Evolutionary conservation across 2,797 vertebrate species (phyloP), one percentile per base, ranked within the genome.

Genomic region (Centropyge bicolor): DNA sequence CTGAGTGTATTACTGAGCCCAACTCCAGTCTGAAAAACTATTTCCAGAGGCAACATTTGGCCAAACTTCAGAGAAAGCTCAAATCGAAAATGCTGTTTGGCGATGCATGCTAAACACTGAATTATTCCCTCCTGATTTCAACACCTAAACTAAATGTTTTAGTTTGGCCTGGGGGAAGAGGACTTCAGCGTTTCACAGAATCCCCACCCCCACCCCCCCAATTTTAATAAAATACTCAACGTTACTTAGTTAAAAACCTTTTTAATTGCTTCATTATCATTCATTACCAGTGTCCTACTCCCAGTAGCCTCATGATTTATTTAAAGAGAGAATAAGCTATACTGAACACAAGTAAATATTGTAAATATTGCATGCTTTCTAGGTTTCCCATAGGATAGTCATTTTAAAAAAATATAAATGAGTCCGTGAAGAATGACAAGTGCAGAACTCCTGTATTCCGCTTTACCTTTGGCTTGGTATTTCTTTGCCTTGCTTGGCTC

Each of bases 81-180:
- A 51, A 57, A 68, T 69, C 0, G 5, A 61, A 49, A 38, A 57
- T 36, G n/a, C 20, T 7, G 11, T 72, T 77, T 64, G 75, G 41
- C 52, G 66, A n/a, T 57, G 27, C 41, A 46, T 70, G 62, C 36
- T 67, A 43, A 35, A 71, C 55, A 14, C 27, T 62, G 46, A 82
- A 68, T 67, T 35, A 57, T 61, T 70, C 55, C 35, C 51, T 4
- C 38, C 3, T 16, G 43, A 70, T 54, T 75, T 81, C n/a, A 68
- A 36, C 45, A 61, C 43, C 36, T 49, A 22, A 69, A 52, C 45
- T 74, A 8, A 82, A 80, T 75, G 61, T 81, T 84, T 86, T 36
- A 71, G 6, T 31, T 48, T 31, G 11, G 45, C 83, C 72, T 69
- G 31, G 20, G 64, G 76, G 51, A 36, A 74, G 49, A 65, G 22